Percentiles rank a stretch among this genome's conserved stretches.
These are phyloP conservation scores for Heliangelus exortis DNA, from an alignment of 2,797 vertebrate species.

Conservation along the genomic window DNA sequence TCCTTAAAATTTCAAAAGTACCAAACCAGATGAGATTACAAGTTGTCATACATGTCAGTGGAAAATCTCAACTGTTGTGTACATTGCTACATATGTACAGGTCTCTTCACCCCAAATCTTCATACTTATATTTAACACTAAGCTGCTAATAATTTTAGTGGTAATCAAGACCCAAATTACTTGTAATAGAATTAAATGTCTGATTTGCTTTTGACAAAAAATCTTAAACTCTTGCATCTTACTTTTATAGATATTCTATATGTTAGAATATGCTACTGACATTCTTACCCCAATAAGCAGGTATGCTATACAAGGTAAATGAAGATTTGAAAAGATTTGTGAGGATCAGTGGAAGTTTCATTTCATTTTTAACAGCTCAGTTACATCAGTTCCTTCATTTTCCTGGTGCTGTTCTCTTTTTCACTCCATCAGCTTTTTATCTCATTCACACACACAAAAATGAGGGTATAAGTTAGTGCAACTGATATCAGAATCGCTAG, in stretches of 20 bases:
- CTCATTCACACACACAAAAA: neutral
- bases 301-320: neutral
- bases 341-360: neutral
- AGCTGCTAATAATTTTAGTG: neutral
- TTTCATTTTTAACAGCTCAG: neutral
- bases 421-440: constrained; percentile 1
- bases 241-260: too few species aligned
- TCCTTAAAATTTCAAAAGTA: neutral
- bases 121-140: neutral
- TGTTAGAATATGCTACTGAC: neutral
- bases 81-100: neutral
- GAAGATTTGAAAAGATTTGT: neutral
- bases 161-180: neutral
- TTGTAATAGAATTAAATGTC: neutral
- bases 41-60: neutral
- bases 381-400: neutral
- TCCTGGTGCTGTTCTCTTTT: neutral
- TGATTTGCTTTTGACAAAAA: neutral
- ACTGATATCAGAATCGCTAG: constrained; percentile 12
- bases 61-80: neutral
- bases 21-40: neutral
- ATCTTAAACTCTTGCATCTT: neutral
- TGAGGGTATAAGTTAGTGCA: neutral
- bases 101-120: neutral
- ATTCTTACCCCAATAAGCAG: neutral